phyloP scores from a whole-genome alignment of 2,797 vertebrate genomes.

The Spea hammondii region DNA sequence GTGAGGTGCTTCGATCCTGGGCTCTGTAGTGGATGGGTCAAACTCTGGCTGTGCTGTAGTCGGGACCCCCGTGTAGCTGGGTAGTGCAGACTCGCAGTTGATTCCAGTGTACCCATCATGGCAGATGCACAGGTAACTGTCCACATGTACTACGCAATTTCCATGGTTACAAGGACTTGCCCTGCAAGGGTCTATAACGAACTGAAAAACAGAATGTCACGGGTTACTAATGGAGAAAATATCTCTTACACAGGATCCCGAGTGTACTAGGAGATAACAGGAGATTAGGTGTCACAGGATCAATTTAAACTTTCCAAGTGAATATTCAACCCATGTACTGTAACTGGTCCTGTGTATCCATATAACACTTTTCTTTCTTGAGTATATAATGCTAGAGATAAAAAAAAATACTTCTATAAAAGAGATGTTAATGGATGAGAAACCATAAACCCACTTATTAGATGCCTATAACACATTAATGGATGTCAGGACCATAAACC shows the following conservation, averaged over 20 bases:
- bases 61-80: constrained; percentile 62
- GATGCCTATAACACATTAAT: too few relatives aligned
- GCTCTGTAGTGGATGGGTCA: constrained; percentile 63
- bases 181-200: constrained; percentile 86
- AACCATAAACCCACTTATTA: too few relatives aligned
- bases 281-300: too few relatives aligned
- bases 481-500: too few relatives aligned
- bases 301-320: too few relatives aligned
- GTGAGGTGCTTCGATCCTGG: constrained; percentile 66
- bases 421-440: too few relatives aligned
- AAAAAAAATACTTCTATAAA: too few relatives aligned
- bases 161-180: constrained; percentile 96
- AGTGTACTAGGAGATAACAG: too few relatives aligned
- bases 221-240: not conserved
- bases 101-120: constrained; percentile 80
- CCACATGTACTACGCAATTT: constrained; percentile 81
- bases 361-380: too few relatives aligned
- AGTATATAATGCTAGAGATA: too few relatives aligned
- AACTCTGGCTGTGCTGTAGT: constrained; percentile 57
- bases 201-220: constrained; percentile 66
- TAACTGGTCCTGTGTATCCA: too few relatives aligned
- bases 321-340: too few relatives aligned
- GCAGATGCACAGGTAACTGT: constrained; percentile 83
- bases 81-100: constrained; percentile 74
- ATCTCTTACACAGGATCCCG: not conserved